Evolutionary conservation across 2,888 invertebrate genomes (phyloP), one percentile per base, ranked within the genome.

Genomic region (Creontiades dilutus): DNA sequence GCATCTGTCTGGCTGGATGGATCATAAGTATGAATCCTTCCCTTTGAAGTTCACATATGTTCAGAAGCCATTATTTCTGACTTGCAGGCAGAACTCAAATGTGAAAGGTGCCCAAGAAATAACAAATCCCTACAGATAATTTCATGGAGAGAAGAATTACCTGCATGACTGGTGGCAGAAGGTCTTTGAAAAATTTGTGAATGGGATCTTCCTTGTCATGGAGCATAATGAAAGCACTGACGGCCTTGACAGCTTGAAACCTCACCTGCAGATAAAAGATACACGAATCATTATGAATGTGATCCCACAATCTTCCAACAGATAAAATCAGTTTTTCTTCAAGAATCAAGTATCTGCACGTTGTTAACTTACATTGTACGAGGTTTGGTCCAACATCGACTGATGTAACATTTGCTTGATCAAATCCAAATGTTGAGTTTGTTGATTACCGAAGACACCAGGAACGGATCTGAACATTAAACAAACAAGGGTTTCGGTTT

Each of bases 381-480:
- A 95, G 92, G 95, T 94, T n/a, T 94, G 94, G 68, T 97, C 96
- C 91, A 96, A 95, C 90, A 98, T 94, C 90, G 97, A 96, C 92
- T 97, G 96, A 91, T 96, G 95, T 92, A 99, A 93, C 99, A 99
- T 99, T 93, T 98, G 97, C 93, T 99, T 99, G 92, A 99, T 99
- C 55, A 98, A 95, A 92, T 97, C 97, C 91, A 99, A 93, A 93
- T 99, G 98, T 93, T 97, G 96, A 91, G 95, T 95, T 93, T 99
- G 98, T 93, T 98, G 97, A 93, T 98, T 98, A 61, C 99, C 99
- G 95, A 99, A 99, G 88, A 99, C 97, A 57, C 98, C 98, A 37
- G 99, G 99, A 55, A 99, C 98, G 92, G 97, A 96, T 91, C 97
- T 97, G 93, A 93, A 91, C 91, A 89, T 47, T 3, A 16, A 3